A percentile compares a stretch with the other conserved stretches of the same genome.
phyloP scores from a whole-genome alignment of 2,113 vertebrate genomes.

The Cyanoderma ruficeps region DNA sequence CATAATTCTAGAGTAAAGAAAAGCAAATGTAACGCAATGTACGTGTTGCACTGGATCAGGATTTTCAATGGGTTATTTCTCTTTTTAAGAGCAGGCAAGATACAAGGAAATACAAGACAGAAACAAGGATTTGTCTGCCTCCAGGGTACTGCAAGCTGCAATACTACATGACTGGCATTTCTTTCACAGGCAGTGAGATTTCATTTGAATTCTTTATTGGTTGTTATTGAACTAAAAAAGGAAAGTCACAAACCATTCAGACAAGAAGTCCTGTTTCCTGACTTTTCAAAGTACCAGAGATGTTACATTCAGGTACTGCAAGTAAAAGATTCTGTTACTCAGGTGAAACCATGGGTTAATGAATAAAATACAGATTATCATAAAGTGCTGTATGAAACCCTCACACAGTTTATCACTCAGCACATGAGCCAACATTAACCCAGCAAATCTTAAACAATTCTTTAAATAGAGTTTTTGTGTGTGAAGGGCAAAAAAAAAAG shows the following conservation, averaged over 20 bases:
- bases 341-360: neutral
- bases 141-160: neutral
- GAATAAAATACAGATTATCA: neutral
- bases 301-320: neutral
- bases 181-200: neutral
- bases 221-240: neutral
- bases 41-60: neutral
- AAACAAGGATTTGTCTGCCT: slow-evolving; percentile 10
- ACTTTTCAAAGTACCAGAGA: neutral
- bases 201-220: neutral
- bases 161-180: neutral
- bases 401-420: neutral
- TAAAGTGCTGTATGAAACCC: neutral
- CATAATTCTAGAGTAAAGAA: neutral
- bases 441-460: neutral
- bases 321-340: neutral
- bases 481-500: fast-evolving
- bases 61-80: neutral
- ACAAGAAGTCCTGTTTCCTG: neutral
- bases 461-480: neutral
- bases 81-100: slow-evolving; percentile 7
- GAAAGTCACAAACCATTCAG: neutral
- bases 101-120: neutral
- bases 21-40: neutral
- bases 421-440: neutral